Conservation (phyloP, 92 coral and sea anemone genomes). For the Montipora capitata region DNA sequence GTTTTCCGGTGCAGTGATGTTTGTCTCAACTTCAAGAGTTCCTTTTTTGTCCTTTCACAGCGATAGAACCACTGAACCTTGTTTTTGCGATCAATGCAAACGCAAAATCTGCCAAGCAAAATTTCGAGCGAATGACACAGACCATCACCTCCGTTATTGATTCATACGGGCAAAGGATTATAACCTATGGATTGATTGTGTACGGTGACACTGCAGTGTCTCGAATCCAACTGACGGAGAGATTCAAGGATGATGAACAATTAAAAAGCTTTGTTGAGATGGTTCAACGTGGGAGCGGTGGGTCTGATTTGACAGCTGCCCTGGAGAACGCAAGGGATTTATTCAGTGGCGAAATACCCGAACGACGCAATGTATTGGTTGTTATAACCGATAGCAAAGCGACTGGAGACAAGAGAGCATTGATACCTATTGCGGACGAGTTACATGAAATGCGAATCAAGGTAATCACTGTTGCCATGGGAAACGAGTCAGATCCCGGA, state of each 20-base stretch:
- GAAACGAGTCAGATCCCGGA: slow-evolving; percentile 77
- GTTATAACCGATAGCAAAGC: slow-evolving; percentile 87
- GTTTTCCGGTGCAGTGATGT: too few relatives aligned
- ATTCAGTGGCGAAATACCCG: slow-evolving; percentile 69
- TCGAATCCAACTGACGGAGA: slow-evolving; percentile 78
- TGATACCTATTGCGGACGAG: slow-evolving; percentile 14
- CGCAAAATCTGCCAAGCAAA: slow-evolving; percentile 72
- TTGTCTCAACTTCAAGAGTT: too few relatives aligned
- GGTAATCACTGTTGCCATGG: slow-evolving; percentile 89
- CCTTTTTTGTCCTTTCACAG: slow-evolving; percentile 15
- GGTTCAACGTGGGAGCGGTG: slow-evolving; percentile 64
- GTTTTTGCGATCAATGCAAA: slow-evolving; percentile 89
- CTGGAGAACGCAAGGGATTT: slow-evolving; percentile 74
- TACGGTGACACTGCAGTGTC: slow-evolving; percentile 79
- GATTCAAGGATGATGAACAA: slow-evolving; percentile 62
- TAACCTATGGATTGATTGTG: slow-evolving; percentile 84
- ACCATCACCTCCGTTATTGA: slow-evolving; percentile 83
- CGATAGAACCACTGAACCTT: slow-evolving; percentile 79
- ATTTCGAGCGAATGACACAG: slow-evolving; percentile 80
- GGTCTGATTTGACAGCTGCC: slow-evolving; percentile 76
- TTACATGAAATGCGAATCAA: slow-evolving; percentile 77
- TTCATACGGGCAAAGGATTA: slow-evolving; percentile 82
- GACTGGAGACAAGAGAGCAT: slow-evolving; percentile 29
- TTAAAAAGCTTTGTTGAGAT: slow-evolving; percentile 77
- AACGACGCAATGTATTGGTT: slow-evolving; percentile 83